Percentiles rank a stretch among this genome's conserved stretches.
phyloP scores from a whole-genome alignment of 2,113 vertebrate species.

The Eolophus roseicapilla region DNA sequence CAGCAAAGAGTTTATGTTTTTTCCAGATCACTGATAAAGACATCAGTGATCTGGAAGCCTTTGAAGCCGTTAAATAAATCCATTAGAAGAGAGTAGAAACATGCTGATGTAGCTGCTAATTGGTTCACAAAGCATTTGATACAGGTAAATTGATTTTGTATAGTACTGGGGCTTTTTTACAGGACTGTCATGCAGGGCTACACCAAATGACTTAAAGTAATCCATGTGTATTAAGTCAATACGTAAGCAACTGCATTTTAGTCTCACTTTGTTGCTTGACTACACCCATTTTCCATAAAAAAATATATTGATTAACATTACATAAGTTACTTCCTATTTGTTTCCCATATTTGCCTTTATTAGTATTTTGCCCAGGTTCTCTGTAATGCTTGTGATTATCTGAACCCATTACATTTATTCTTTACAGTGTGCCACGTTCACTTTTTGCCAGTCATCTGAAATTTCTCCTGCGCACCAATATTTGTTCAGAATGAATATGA shows the following conservation, averaged over 20 bases:
- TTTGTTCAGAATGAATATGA: not conserved
- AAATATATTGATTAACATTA: not conserved
- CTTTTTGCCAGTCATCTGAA: not conserved
- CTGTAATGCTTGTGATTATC: not conserved
- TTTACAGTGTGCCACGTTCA: not conserved
- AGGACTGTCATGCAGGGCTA: not conserved
- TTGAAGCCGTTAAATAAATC: conserved; percentile 32
- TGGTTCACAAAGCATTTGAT: conserved; percentile 9
- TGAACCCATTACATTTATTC: not conserved
- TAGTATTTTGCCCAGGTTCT: not conserved
- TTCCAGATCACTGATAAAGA: conserved; percentile 48
- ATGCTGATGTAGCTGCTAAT: conserved; percentile 30
- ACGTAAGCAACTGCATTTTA: not conserved
- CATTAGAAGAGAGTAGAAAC: conserved; percentile 2
- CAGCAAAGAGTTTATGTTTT: conserved; percentile 6
- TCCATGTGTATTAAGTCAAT: not conserved
- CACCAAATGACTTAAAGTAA: conserved; percentile 4
- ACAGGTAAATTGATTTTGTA: conserved; percentile 35
- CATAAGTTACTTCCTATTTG: not conserved
- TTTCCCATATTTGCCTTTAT: not conserved
- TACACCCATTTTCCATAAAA: not conserved
- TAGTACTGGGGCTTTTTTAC: not conserved
- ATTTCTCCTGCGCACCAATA: not conserved
- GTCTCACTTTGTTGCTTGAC: not conserved
- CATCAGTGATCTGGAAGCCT: not conserved